phyloP scores from a whole-genome alignment of 2,113 vertebrate genomes.

The Columbina picui region DNA sequence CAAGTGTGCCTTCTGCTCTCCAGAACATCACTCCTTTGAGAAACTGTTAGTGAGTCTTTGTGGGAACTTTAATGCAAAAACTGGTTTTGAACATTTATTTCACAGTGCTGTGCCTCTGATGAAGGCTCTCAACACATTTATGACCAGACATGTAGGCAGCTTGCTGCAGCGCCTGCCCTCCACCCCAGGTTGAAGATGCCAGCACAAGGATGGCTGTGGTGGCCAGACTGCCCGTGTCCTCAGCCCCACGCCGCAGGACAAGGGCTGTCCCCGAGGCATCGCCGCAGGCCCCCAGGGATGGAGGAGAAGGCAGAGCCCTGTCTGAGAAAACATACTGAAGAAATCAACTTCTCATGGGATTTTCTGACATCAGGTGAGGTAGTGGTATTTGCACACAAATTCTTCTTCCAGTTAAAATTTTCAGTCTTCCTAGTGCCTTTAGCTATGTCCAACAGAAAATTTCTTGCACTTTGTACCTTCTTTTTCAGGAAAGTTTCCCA shows the following conservation, averaged over 20 bases:
- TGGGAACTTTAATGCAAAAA: not conserved
- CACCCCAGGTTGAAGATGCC: fast-evolving
- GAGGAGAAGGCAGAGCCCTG: fast-evolving
- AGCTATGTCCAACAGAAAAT: not conserved
- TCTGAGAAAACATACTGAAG: not conserved
- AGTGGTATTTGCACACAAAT: not conserved
- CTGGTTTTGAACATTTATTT: not conserved
- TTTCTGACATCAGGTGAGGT: not conserved
- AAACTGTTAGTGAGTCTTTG: not conserved
- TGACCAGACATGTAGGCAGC: not conserved
- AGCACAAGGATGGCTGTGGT: not conserved
- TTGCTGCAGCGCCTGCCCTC: not conserved
- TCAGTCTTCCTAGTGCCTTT: not conserved
- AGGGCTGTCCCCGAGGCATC: fast-evolving
- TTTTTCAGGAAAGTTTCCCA: not conserved
- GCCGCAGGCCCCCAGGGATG: fast-evolving
- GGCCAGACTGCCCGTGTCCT: fast-evolving
- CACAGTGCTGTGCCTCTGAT: not conserved
- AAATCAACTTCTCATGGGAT: not conserved
- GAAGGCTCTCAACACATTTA: not conserved
- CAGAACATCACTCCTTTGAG: not conserved
- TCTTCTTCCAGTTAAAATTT: not conserved
- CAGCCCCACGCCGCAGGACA: fast-evolving
- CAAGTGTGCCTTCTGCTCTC: not conserved
- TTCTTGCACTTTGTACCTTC: not conserved